phyloP scores from a whole-genome alignment of 2,888 invertebrate genomes.

The Acanthococcus lagerstroemiae region DNA sequence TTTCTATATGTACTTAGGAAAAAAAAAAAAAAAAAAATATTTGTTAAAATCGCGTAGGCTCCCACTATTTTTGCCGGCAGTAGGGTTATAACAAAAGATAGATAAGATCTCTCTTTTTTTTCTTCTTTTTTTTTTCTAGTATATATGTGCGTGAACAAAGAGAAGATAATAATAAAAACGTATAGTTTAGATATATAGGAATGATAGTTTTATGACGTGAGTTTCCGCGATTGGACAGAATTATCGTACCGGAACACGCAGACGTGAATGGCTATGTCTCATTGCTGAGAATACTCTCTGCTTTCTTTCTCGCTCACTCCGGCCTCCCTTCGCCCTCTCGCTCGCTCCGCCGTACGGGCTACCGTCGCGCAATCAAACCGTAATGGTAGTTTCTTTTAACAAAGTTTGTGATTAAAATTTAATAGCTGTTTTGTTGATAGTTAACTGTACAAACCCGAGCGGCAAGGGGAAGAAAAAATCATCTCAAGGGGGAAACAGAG shows the following conservation, averaged over 20 bases:
- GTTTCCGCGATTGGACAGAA: conserved; percentile 28
- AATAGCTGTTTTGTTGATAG: conserved; percentile 11
- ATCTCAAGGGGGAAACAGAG: neutral
- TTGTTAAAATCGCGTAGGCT: neutral
- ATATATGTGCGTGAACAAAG: conserved; percentile 9
- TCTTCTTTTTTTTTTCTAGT: neutral
- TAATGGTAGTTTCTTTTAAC: conserved; percentile 1
- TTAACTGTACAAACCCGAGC: neutral
- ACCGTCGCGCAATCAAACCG: neutral
- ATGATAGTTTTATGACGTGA: conserved; percentile 30
- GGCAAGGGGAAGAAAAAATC: neutral
- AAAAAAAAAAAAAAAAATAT: neutral
- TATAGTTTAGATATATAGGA: conserved; percentile 18
- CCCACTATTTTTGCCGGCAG: neutral
- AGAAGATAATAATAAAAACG: conserved; percentile 15
- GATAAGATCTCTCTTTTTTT: neutral
- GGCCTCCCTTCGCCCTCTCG: neutral
- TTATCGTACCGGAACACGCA: conserved; percentile 30
- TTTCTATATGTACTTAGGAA: too few species aligned
- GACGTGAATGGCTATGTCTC: conserved; percentile 23
- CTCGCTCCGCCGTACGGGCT: neutral
- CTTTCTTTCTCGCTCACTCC: neutral
- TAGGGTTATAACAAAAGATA: neutral
- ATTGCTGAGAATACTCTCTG: neutral
- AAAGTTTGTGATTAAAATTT: conserved; percentile 6